Conservation (phyloP, 2,888 invertebrate genomes). For the Caenorhabditis angaria region DNA sequence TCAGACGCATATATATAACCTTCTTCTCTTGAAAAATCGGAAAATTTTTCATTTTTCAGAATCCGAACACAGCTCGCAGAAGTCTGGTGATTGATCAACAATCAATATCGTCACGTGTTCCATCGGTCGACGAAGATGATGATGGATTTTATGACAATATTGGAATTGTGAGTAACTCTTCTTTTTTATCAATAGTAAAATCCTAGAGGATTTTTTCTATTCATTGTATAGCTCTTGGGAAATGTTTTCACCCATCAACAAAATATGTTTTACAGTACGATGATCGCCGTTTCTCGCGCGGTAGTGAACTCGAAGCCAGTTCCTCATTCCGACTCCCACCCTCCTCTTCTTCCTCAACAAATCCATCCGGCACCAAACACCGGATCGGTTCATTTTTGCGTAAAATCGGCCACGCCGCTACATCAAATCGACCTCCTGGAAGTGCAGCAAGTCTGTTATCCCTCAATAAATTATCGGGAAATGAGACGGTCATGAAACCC, state of each 20-base stretch:
- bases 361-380: constrained; percentile 31
- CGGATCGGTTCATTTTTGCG: constrained; percentile 67
- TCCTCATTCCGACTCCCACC: constrained; percentile 61
- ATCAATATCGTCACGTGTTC: constrained; percentile 59
- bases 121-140: constrained; percentile 64
- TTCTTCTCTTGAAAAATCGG: too few relatives aligned
- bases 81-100: constrained; percentile 54
- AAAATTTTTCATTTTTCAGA: constrained; percentile 1
- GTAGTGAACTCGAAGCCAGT: constrained; percentile 61
- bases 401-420: constrained; percentile 63
- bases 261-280: constrained; percentile 47
- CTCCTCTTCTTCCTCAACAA: constrained; percentile 33
- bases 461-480: constrained; percentile 64
- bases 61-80: constrained; percentile 35
- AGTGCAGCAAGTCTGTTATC: constrained; percentile 66
- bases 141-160: constrained; percentile 71
- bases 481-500: constrained; percentile 51
- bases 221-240: background rate
- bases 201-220: background rate
- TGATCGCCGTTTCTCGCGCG: constrained; percentile 59
- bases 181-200: constrained; percentile 6
- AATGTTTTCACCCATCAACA: background rate
- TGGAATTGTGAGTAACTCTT: constrained; percentile 47
- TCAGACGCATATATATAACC: too few relatives aligned
- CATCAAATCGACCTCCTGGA: constrained; percentile 53